Percentiles rank a stretch among this genome's conserved stretches.
Conservation (phyloP, 2,888 invertebrate genomes). For the Maniola hyperantus region DNA sequence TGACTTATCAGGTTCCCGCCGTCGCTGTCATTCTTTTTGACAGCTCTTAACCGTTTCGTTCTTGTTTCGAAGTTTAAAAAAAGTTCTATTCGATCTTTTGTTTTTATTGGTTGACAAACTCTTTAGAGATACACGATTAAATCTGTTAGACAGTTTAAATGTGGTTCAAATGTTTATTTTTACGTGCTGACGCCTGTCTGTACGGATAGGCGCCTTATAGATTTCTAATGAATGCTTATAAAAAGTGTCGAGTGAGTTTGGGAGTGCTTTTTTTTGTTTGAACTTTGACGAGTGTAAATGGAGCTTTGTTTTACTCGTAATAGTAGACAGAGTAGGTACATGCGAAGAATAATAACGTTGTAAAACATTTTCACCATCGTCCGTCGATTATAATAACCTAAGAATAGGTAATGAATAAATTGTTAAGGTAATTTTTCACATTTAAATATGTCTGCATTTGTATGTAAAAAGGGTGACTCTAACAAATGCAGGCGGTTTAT, state of each 20-base stretch:
- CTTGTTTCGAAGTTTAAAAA: conserved; percentile 51
- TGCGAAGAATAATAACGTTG: no score
- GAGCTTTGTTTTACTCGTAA: neutral
- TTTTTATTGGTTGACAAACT: conserved; percentile 66
- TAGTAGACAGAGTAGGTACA: neutral
- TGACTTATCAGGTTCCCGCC: conserved; percentile 63
- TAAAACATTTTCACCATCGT: no score
- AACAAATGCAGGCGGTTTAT: no score
- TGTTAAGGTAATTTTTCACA: no score
- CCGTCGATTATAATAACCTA: no score
- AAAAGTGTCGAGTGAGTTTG: conserved; percentile 24
- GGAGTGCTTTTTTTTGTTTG: conserved; percentile 7
- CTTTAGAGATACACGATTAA: conserved; percentile 47
- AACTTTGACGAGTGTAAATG: neutral
- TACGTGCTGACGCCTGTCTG: conserved; percentile 40
- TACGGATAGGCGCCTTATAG: conserved; percentile 37
- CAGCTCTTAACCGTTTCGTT: conserved; percentile 60
- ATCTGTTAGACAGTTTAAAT: conserved; percentile 50
- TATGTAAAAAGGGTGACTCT: no score
- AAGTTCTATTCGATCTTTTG: conserved; percentile 57
- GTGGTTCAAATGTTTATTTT: conserved; percentile 54
- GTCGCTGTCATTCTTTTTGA: conserved; percentile 69
- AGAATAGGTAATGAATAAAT: no score
- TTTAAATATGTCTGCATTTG: no score
- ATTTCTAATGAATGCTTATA: conserved; percentile 32